These are phyloP conservation scores for Brachynemurus nebulosus DNA, from an alignment of 2,888 invertebrate species.

Conservation along the genomic window DNA sequence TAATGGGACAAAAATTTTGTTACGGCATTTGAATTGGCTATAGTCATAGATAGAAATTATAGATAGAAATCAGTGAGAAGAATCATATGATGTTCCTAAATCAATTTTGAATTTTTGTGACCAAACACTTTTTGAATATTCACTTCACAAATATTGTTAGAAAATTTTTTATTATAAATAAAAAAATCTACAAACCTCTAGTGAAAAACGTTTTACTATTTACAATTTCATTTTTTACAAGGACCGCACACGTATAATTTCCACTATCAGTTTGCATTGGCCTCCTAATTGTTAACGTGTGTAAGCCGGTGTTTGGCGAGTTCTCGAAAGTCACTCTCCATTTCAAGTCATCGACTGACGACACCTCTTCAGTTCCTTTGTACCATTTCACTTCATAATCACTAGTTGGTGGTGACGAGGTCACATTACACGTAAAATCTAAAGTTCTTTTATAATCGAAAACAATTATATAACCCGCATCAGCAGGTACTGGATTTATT, in stretches of 20 bases:
- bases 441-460: constrained; percentile 15
- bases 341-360: constrained; percentile 20
- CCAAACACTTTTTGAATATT: no score
- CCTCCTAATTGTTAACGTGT: constrained; percentile 31
- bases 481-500: no score
- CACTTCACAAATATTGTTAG: no score
- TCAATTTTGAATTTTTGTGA: no score
- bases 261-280: constrained; percentile 44
- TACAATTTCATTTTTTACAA: constrained; percentile 14
- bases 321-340: constrained; percentile 22
- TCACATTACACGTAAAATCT: constrained; percentile 17
- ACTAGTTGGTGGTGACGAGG: constrained; percentile 16
- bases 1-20: no score
- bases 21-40: no score
- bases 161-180: no score
- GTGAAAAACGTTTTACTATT: constrained; percentile 23
- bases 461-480: no score
- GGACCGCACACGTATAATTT: constrained; percentile 47
- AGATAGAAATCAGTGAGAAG: no score
- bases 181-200: constrained; percentile 31
- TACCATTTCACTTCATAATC: constrained; percentile 26
- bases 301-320: constrained; percentile 17
- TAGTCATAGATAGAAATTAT: no score
- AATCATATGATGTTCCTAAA: no score
- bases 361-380: constrained; percentile 24